Percentiles rank a stretch among this genome's conserved stretches.
Evolutionary conservation across 1,140 invertebrate species (phyloP).

Genomic region (Philotrypesis tridentata): DNA sequence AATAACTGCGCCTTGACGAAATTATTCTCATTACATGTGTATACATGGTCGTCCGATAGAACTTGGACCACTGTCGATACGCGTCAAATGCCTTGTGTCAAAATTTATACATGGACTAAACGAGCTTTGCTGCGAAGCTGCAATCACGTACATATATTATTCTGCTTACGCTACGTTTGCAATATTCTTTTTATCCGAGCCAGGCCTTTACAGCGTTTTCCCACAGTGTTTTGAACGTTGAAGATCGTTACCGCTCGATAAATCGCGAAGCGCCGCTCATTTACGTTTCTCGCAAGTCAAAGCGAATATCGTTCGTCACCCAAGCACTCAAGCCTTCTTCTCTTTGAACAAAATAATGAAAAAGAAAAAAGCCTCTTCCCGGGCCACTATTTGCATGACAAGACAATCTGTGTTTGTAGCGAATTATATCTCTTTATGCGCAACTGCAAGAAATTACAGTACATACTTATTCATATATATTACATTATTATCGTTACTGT

Average conservation of each 20-base stretch:
- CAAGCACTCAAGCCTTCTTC: slow-evolving; percentile 64
- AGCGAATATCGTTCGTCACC: slow-evolving; percentile 61
- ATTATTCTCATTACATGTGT: not conserved
- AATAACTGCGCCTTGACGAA: not conserved
- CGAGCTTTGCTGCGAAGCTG: slow-evolving; percentile 1
- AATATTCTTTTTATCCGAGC: not conserved
- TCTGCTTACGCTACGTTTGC: not conserved
- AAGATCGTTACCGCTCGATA: not conserved
- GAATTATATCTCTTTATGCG: slow-evolving; percentile 69
- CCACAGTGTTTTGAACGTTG: slow-evolving; percentile 7
- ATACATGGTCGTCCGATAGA: slow-evolving; percentile 12
- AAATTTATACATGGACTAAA: not conserved
- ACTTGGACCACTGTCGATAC: slow-evolving; percentile 3
- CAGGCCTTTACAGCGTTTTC: not conserved
- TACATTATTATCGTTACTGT: slow-evolving; percentile 56
- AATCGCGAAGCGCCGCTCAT: not conserved
- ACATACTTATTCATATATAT: slow-evolving; percentile 53
- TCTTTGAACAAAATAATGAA: too few relatives aligned
- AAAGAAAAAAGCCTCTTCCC: slow-evolving; percentile 69
- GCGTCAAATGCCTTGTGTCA: not conserved
- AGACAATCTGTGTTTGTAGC: slow-evolving; percentile 73
- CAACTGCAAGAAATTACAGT: slow-evolving; percentile 68
- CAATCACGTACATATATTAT: slow-evolving; percentile 12
- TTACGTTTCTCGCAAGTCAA: not conserved
- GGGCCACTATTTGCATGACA: slow-evolving; percentile 74